Evolutionary conservation across 2,888 invertebrate genomes (phyloP).

Genomic region (Allacma fusca): DNA sequence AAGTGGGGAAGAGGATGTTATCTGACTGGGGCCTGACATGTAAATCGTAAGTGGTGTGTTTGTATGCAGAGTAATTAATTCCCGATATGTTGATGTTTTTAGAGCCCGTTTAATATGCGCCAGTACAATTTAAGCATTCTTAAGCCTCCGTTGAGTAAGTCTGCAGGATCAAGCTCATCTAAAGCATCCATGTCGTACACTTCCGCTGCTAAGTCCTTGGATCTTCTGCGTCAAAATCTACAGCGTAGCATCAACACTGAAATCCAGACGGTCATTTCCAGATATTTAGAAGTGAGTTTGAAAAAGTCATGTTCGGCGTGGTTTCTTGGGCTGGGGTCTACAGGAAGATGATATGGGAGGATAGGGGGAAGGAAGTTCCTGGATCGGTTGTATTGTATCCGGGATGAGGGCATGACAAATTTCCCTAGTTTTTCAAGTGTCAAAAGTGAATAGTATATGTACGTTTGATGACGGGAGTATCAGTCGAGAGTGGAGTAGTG

Average conservation of each 20-base stretch:
- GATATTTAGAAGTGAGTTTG: conserved; percentile 75
- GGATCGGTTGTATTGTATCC: no score
- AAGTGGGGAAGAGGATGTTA: not conserved
- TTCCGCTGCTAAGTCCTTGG: conserved; percentile 76
- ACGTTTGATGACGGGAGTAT: no score
- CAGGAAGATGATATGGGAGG: no score
- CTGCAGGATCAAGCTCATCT: conserved; percentile 57
- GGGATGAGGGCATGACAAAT: no score
- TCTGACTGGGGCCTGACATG: not conserved
- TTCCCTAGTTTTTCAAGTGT: no score
- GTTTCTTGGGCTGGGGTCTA: not conserved
- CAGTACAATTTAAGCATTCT: conserved; percentile 78
- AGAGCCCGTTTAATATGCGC: conserved; percentile 73
- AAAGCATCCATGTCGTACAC: conserved; percentile 64
- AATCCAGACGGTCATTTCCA: conserved; percentile 78
- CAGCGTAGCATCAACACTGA: conserved; percentile 81
- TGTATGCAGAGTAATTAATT: not conserved
- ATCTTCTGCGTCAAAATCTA: conserved; percentile 77
- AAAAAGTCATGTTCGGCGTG: not conserved
- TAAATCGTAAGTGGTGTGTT: not conserved
- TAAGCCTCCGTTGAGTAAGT: conserved; percentile 61
- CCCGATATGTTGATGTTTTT: conserved; percentile 52
- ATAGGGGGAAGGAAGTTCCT: no score
- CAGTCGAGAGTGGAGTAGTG: no score
- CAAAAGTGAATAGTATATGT: no score